phyloP scores from a whole-genome alignment of 2,888 invertebrate species.

The Drosophila maculinotata region DNA sequence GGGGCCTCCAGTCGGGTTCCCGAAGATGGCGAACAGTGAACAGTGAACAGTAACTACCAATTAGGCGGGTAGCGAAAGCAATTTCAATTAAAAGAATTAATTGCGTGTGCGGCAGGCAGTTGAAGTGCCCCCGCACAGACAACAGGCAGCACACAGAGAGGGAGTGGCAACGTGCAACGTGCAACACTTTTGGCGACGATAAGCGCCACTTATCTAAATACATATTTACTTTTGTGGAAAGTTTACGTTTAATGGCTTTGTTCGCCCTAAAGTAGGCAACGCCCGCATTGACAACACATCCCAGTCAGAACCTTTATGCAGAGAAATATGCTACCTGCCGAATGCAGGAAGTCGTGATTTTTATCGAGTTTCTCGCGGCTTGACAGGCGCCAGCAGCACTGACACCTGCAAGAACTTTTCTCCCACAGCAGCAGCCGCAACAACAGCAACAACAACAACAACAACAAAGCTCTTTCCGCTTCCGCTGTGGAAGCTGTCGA shows the following conservation, averaged over 20 bases:
- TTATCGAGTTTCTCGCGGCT: constrained; percentile 57
- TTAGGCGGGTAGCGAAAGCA: constrained; percentile 78
- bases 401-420: constrained; percentile 60
- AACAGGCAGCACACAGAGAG: constrained; percentile 2
- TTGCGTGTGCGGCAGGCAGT: constrained; percentile 73
- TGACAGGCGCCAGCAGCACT: constrained; percentile 68
- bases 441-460: constrained; percentile 26
- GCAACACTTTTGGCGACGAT: constrained; percentile 57
- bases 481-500: constrained; percentile 55
- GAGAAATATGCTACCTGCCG: constrained; percentile 26
- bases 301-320: neutral
- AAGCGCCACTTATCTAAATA: constrained; percentile 77
- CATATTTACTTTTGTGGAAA: constrained; percentile 61
- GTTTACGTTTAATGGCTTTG: constrained; percentile 15
- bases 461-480: constrained; percentile 55
- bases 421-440: constrained; percentile 32
- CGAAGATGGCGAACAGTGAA: constrained; percentile 14
- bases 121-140: constrained; percentile 45
- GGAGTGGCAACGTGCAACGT: constrained; percentile 19
- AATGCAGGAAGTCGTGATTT: constrained; percentile 62
- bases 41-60: constrained; percentile 71
- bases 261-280: constrained; percentile 35
- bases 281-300: constrained; percentile 41
- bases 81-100: constrained; percentile 79
- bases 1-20: constrained; percentile 15